Percentiles rank a stretch among this genome's conserved stretches.
phyloP scores from a whole-genome alignment of 1,140 invertebrate species.

The Acromyrmex echinatior region DNA sequence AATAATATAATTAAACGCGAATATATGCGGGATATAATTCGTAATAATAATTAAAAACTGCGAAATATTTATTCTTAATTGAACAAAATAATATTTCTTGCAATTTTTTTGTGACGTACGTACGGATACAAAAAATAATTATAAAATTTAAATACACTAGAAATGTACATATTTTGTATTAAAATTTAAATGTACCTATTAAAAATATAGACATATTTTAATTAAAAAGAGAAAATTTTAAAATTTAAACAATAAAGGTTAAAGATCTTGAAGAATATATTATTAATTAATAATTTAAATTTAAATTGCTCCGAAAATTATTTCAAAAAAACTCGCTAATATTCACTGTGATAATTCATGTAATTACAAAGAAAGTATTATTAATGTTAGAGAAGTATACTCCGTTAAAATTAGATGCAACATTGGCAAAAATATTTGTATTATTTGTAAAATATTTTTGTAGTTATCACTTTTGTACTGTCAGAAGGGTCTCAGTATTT shows the following conservation, averaged over 20 bases:
- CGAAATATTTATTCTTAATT: not conserved
- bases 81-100: not conserved
- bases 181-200: not conserved
- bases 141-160: not conserved
- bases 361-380: not conserved
- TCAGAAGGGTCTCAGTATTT: not conserved
- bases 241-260: not conserved
- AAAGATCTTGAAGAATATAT: not conserved
- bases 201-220: not conserved
- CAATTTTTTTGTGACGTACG: not conserved
- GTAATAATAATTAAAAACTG: slow-evolving; percentile 1
- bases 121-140: not conserved
- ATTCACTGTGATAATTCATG: not conserved
- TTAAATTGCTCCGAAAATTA: not conserved
- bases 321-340: not conserved
- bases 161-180: not conserved
- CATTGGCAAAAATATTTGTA: not conserved
- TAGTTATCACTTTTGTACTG: not conserved
- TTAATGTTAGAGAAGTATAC: not conserved
- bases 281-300: not conserved
- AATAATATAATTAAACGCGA: not conserved
- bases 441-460: not conserved
- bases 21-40: not conserved
- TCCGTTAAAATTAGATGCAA: not conserved
- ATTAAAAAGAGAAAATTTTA: not conserved